phyloP scores from a whole-genome alignment of 2,113 vertebrate species.

The Proteles cristata region DNA sequence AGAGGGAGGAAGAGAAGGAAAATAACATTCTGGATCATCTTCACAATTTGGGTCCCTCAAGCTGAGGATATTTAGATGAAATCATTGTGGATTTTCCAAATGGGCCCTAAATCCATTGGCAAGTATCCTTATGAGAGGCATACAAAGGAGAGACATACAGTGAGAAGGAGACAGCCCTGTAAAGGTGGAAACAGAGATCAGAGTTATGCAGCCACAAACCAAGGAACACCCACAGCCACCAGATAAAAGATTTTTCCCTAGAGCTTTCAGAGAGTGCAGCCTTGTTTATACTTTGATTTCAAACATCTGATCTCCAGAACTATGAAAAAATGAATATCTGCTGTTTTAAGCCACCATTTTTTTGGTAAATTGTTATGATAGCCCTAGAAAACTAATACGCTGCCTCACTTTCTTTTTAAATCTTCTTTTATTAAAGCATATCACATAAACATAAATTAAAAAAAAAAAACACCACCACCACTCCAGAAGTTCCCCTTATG shows the following conservation, averaged over 20 bases:
- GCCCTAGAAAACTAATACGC: neutral
- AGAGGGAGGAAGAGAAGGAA: neutral
- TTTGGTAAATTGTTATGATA: conserved; percentile 9
- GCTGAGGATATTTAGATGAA: neutral
- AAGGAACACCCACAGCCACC: neutral
- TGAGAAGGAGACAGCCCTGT: neutral
- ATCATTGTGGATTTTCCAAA: neutral
- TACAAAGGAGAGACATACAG: neutral
- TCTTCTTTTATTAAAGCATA: neutral
- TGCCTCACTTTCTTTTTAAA: neutral
- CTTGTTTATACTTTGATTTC: neutral
- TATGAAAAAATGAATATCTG: neutral
- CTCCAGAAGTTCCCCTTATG: neutral
- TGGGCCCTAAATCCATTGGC: neutral
- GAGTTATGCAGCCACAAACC: neutral
- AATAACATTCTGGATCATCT: neutral
- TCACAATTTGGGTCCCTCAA: neutral
- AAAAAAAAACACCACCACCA: neutral
- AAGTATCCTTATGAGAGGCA: neutral
- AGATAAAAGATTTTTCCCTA: neutral
- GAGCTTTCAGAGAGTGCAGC: neutral
- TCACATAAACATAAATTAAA: neutral
- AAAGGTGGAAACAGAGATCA: neutral
- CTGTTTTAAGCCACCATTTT: neutral
- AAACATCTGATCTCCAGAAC: neutral